Conservation (phyloP, 1,140 invertebrate species). For the Drosophila teissieri region DNA sequence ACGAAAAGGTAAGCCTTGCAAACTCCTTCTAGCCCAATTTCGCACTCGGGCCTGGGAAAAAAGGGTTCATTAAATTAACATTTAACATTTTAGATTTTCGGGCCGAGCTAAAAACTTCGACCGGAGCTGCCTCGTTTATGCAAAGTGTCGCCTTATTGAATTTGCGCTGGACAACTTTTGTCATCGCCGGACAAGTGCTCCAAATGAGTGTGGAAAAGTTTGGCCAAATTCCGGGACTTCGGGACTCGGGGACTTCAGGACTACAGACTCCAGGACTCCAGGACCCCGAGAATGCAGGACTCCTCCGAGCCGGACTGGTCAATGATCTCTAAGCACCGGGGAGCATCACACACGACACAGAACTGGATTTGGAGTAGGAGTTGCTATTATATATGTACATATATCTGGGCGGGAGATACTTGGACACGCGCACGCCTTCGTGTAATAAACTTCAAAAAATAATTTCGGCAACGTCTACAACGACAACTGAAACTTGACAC, state of each 20-base stretch:
- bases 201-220: slow-evolving; percentile 63
- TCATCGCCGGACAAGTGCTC: slow-evolving; percentile 47
- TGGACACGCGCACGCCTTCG: slow-evolving; percentile 45
- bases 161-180: slow-evolving; percentile 62
- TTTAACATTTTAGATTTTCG: slow-evolving; percentile 42
- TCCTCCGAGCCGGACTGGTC: slow-evolving; percentile 20
- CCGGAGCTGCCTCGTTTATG: slow-evolving; percentile 55
- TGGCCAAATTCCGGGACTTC: slow-evolving; percentile 23
- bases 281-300: background rate
- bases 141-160: slow-evolving; percentile 69
- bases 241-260: background rate
- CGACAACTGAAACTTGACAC: slow-evolving; percentile 81
- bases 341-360: slow-evolving; percentile 30
- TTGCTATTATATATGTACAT: slow-evolving; percentile 12
- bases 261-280: background rate
- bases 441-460: slow-evolving; percentile 80
- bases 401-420: slow-evolving; percentile 33
- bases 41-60: slow-evolving; percentile 6
- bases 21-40: slow-evolving; percentile 16
- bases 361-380: slow-evolving; percentile 17
- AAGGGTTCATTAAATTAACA: slow-evolving; percentile 71
- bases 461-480: slow-evolving; percentile 69
- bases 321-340: slow-evolving; percentile 44
- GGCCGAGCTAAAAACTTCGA: slow-evolving; percentile 28
- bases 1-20: background rate